Percentiles rank a stretch among this genome's conserved stretches.
phyloP scores from a whole-genome alignment of 2,888 invertebrate species.

The Lepidocyrtoides sp. region DNA sequence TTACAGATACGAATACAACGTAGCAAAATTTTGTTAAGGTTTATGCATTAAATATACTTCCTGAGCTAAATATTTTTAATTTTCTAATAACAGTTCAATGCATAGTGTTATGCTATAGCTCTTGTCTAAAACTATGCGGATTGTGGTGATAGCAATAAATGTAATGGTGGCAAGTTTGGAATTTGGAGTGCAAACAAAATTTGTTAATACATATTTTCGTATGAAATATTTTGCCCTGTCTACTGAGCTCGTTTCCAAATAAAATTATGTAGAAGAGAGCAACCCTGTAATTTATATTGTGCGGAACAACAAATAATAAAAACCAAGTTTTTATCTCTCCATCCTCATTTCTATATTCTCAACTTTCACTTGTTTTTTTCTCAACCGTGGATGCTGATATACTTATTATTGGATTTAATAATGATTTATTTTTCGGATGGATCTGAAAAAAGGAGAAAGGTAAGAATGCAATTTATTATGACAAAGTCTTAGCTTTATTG shows the following conservation, averaged over 20 bases:
- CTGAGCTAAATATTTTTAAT: too few species aligned
- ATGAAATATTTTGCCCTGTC: not conserved
- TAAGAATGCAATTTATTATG: conserved; percentile 67
- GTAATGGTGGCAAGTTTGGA: too few species aligned
- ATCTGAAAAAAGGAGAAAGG: conserved; percentile 51
- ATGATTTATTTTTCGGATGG: conserved; percentile 51
- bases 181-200: not conserved
- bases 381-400: conserved; percentile 2
- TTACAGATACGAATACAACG: too few species aligned
- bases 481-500: conserved; percentile 63
- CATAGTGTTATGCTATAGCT: too few species aligned
- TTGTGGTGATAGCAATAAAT: too few species aligned
- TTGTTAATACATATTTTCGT: not conserved
- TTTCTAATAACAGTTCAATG: too few species aligned
- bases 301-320: not conserved
- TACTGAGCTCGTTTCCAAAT: not conserved
- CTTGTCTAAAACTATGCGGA: too few species aligned
- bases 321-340: not conserved
- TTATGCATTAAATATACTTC: too few species aligned
- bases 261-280: not conserved
- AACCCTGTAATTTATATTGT: not conserved
- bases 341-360: not conserved
- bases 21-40: too few species aligned
- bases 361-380: conserved; percentile 14
- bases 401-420: conserved; percentile 54